Conservation (phyloP, 2,797 vertebrate species). For the Cheirogaleus major region DNA sequence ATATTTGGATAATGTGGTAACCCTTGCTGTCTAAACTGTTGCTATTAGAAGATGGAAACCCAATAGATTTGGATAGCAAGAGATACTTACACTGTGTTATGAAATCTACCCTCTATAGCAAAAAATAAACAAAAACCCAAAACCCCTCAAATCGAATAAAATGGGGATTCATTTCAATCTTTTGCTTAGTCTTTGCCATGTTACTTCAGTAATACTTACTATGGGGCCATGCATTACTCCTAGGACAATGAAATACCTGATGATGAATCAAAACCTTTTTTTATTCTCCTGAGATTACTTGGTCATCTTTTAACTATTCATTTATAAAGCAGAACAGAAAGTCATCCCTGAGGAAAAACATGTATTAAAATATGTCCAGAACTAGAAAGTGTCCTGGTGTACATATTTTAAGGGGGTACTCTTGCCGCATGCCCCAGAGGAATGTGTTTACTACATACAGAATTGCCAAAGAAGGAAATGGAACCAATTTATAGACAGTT, state of each 20-base stretch:
- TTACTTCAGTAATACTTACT: constrained; percentile 4
- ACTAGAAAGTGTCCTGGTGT: not conserved
- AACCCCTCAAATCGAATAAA: not conserved
- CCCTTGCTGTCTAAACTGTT: not conserved
- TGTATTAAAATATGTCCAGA: not conserved
- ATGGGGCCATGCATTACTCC: not conserved
- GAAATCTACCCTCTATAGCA: not conserved
- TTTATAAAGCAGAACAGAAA: constrained; percentile 14
- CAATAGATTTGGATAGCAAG: not conserved
- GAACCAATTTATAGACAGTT: not conserved
- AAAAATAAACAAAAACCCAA: not conserved
- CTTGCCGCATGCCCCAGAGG: not conserved
- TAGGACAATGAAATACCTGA: not conserved
- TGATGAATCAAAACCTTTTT: not conserved
- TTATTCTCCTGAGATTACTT: not conserved
- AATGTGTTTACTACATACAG: not conserved
- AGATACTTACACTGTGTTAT: not conserved
- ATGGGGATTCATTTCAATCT: not conserved
- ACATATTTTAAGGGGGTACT: not conserved
- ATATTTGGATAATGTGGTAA: not conserved
- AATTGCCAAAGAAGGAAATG: not conserved
- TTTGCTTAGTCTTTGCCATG: not conserved
- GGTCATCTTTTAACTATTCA: constrained; percentile 9
- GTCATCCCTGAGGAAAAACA: not conserved
- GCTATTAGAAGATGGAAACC: not conserved